Base-by-base conservation (phyloP, 1,140 invertebrate genomes). In the Stegodyphus dumicola region DNA sequence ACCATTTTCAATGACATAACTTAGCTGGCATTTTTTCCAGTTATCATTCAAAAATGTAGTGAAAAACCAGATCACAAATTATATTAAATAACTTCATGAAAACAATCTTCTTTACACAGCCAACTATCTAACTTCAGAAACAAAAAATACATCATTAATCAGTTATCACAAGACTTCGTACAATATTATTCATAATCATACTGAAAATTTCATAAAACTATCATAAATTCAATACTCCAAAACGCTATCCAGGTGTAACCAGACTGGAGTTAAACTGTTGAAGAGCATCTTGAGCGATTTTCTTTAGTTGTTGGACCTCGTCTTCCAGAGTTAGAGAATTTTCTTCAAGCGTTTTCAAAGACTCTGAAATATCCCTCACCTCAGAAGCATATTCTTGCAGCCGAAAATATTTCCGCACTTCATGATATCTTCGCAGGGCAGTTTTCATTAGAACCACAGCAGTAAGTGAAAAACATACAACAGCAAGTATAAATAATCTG, bases 311-410 rank as follows among this genome's bases (percentile, higher is more conserved):
- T 49, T 79, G 66, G 13, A 87, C 85, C 67, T 86, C 78, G 75
- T 87, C 54, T 56, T 86, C 77, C 49, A 83, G 54, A 56, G 69
- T 74, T n/a, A 87, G 52, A 17, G 85, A 85, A 56, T 87, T 86
- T n/a, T 74, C 78, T 67, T 83, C 85, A 2, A 86, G 53, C 15
- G 71, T 64, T 51, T 77, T 77, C 6, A 86, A 48, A 65, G 85
- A 86, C 52, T 87, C 83, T 52, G 77, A 76, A 33, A 86, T 86
- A 52, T 86, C 87, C 15, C 54, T 76, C 6, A 86, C 75, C 74
- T 86, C 74, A 18, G 87, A 83, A 11, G 79, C 78, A 73, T 86
- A 86, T 49, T 87, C 79, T 77, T 87, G 78, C 7, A 83, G 74
- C 15, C 85, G 33, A 54, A 83, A 87, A 73, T 87, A 87, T 65